Percentiles rank a stretch among this genome's conserved stretches.
Conservation (phyloP, 2,797 vertebrate species). For the Meriones psammophilus region DNA sequence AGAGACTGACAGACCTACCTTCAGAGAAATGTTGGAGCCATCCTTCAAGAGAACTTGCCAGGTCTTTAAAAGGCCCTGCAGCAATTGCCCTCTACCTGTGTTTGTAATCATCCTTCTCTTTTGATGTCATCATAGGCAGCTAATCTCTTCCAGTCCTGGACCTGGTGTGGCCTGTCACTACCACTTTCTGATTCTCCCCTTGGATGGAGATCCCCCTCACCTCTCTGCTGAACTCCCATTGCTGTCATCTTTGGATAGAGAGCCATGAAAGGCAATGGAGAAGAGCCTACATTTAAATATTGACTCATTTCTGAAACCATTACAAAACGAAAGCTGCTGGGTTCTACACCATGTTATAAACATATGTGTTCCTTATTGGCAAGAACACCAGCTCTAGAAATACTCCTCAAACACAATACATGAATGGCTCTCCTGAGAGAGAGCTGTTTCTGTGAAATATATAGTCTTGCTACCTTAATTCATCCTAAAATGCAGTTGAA, state of each 20-base stretch:
- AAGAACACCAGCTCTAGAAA: slow-evolving; percentile 8
- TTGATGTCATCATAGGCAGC: slow-evolving; percentile 62
- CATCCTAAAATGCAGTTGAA: neutral
- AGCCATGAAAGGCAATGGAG: neutral
- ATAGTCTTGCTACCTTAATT: neutral
- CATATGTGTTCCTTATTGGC: neutral
- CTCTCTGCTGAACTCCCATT: neutral
- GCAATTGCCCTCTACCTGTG: slow-evolving; percentile 32
- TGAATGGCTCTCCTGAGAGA: neutral
- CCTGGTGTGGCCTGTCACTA: neutral
- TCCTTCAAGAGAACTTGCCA: slow-evolving; percentile 73
- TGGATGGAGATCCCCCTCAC: neutral
- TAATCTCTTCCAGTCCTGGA: slow-evolving; percentile 65
- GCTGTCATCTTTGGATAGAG: neutral
- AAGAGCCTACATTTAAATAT: neutral
- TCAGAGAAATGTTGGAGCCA: slow-evolving; percentile 64
- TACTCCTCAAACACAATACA: neutral
- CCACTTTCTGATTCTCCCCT: slow-evolving; percentile 54
- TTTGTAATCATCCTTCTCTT: slow-evolving; percentile 64
- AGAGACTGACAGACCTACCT: slow-evolving; percentile 59
- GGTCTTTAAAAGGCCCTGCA: slow-evolving; percentile 72
- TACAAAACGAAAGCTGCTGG: neutral
- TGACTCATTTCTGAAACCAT: neutral
- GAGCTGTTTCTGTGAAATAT: neutral
- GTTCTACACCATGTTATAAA: neutral